phyloP scores from a whole-genome alignment of 2,888 invertebrate genomes.

The Sesia apiformis region DNA sequence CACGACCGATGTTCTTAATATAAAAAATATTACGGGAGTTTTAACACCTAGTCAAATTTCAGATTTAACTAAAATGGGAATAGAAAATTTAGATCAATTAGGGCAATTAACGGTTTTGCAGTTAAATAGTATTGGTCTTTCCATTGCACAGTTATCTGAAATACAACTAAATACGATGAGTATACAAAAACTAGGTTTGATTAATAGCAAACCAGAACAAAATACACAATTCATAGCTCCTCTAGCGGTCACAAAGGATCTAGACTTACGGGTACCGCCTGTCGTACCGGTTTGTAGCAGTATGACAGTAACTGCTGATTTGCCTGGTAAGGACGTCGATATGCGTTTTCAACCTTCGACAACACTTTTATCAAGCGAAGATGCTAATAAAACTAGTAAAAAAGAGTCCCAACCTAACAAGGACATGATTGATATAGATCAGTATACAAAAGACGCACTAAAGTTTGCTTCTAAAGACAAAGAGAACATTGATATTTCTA shows the following conservation, averaged over 20 bases:
- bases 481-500: slow-evolving; percentile 60
- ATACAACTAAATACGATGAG: slow-evolving; percentile 77
- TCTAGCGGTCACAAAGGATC: slow-evolving; percentile 42
- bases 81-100: slow-evolving; percentile 76
- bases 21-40: slow-evolving; percentile 74
- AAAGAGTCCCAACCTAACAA: slow-evolving; percentile 38
- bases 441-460: slow-evolving; percentile 69
- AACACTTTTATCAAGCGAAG: slow-evolving; percentile 24
- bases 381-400: slow-evolving; percentile 21
- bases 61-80: slow-evolving; percentile 75
- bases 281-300: slow-evolving; percentile 32
- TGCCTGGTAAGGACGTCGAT: slow-evolving; percentile 62
- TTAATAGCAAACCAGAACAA: slow-evolving; percentile 42
- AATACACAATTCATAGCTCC: slow-evolving; percentile 28
- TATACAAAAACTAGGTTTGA: slow-evolving; percentile 71
- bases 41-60: slow-evolving; percentile 73
- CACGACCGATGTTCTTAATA: slow-evolving; percentile 60
- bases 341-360: slow-evolving; percentile 59
- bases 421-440: slow-evolving; percentile 68
- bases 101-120: slow-evolving; percentile 76
- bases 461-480: slow-evolving; percentile 67
- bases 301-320: slow-evolving; percentile 33
- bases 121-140: slow-evolving; percentile 75
- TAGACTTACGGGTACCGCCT: slow-evolving; percentile 65
- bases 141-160: slow-evolving; percentile 75